Conservation (phyloP, 1,140 invertebrate genomes). For the Andricus grossulariae region DNA sequence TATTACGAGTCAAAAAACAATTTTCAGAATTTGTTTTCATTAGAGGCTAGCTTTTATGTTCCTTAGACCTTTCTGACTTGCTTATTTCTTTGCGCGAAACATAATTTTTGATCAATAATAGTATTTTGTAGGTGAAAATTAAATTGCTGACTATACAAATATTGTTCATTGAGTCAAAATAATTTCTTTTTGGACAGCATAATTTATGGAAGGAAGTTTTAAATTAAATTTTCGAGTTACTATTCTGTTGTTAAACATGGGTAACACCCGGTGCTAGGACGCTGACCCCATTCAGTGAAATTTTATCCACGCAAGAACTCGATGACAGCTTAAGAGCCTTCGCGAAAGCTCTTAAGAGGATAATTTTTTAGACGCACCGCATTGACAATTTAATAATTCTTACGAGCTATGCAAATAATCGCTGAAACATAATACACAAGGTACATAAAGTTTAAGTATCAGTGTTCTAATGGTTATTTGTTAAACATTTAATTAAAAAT, state of each 20-base stretch:
- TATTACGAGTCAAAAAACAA: neutral
- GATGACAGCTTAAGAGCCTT: constrained; percentile 75
- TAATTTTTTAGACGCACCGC: constrained; percentile 59
- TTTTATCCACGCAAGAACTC: constrained; percentile 68
- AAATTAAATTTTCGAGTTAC: neutral
- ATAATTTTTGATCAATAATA: neutral
- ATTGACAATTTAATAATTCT: constrained; percentile 71
- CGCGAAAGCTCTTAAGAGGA: constrained; percentile 66
- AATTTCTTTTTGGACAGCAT: too few species aligned
- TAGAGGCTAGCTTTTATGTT: neutral
- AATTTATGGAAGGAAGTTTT: too few species aligned
- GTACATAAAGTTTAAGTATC: neutral
- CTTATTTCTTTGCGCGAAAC: neutral
- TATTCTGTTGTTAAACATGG: neutral
- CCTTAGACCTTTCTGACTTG: neutral
- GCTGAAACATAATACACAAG: constrained; percentile 58
- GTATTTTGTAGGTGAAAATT: too few species aligned
- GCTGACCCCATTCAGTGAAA: constrained; percentile 59
- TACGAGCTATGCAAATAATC: constrained; percentile 66
- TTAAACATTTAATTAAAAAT: neutral
- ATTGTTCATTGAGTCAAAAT: too few species aligned
- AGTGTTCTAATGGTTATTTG: neutral
- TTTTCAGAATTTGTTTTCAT: neutral
- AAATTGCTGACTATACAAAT: too few species aligned
- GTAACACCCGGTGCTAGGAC: constrained; percentile 40